Evolutionary conservation across 2,113 vertebrate species (phyloP), one percentile per base, ranked within the genome.

Genomic region (Gambusia affinis): DNA sequence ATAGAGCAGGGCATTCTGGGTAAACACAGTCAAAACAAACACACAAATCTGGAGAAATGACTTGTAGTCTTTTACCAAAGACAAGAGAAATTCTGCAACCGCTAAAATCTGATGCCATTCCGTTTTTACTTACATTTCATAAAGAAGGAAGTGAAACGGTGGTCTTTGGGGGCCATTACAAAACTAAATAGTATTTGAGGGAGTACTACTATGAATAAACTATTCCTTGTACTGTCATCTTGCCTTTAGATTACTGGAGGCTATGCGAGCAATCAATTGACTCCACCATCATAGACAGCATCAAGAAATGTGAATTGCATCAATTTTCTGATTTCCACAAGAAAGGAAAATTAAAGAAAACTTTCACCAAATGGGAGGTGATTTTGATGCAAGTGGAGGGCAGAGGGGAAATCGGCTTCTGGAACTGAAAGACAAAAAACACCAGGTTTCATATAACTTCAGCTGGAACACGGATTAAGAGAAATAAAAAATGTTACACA

Each of bases 241-340:
- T 6, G 29, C 35, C 62, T 77, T 65, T 51, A 28, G 15, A 15
- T 72, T 75, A 75, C 37, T 39, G 37, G 37, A 12, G 29, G 60
- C 47, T 75, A 75, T 14, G 62, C 47, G 65, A 33, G 60, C 15
- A 6, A 12, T n/a, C 30, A 35, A 22, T 5, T 47, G 17, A 47
- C 5, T 19, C 17, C 44, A 47, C 4, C 5, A 19, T 19, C 17
- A 5, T 19, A 47, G 17, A 47, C 1, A 12, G 14, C 14, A 4
- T 42, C 14, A 47, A 47, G 17, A 47, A 47, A 60, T 60, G 60
- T 24, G 17, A 64, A 17, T 19, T 12, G 22, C 63, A 39, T 1
- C 30, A 35, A 37, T 39, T 24, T 14, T 65, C 37, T 14, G 24
- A 39, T n/a, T 12, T 39, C 11, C 10, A 22, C 10, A 65, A 39